Conservation (phyloP, 2,113 vertebrate genomes). For the Lophura nycthemera region DNA sequence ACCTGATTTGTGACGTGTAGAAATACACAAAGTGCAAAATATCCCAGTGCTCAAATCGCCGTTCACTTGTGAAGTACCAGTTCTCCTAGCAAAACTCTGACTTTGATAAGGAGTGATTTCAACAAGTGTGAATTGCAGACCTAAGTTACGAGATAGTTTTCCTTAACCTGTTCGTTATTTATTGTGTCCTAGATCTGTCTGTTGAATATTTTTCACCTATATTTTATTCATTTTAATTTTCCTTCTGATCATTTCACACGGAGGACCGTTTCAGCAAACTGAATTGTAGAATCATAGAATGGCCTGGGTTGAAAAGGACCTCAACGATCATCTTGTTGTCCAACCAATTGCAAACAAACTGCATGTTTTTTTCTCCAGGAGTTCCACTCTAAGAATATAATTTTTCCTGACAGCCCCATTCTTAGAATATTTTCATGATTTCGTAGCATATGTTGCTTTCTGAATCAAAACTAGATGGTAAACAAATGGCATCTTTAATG, state of each 20-base stretch:
- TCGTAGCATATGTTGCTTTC: not conserved
- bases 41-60: not conserved
- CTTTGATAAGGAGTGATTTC: not conserved
- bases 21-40: not conserved
- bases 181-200: not conserved
- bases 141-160: not conserved
- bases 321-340: no score
- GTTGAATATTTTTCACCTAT: not conserved
- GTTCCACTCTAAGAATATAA: not conserved
- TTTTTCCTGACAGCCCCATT: not conserved
- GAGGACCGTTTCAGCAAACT: not conserved
- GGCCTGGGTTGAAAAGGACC: no score
- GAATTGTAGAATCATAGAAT: no score
- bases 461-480: not conserved
- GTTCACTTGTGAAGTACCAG: not conserved
- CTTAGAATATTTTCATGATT: not conserved
- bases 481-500: not conserved
- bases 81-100: not conserved
- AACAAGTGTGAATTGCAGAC: not conserved
- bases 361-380: not conserved
- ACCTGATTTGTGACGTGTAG: not conserved
- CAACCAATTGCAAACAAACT: not conserved
- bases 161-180: not conserved
- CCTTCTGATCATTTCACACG: not conserved
- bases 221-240: not conserved